Evolutionary conservation across 1,140 invertebrate genomes (phyloP), one percentile per base, ranked within the genome.

Genomic region (Drosophila subobscura): DNA sequence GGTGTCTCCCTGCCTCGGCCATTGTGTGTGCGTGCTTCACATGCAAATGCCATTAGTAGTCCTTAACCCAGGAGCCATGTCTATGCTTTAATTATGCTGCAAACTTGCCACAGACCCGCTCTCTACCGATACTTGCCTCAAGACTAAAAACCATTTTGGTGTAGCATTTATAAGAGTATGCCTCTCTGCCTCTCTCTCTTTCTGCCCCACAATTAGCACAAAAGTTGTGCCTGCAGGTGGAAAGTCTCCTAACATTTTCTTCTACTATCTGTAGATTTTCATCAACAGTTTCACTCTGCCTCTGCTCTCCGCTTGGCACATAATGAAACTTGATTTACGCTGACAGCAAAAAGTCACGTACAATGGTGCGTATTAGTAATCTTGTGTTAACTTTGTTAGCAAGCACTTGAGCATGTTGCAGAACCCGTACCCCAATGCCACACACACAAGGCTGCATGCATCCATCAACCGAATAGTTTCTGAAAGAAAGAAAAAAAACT

Each of bases 341-440:
- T 85, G 81, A 88, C 81, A 86, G 83, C 81, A 86, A 81, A 85
- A 86, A 86, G 81, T 85, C 81, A 85, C 81, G 81, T 85, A 81
- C 81, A 85, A 85, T 77, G 81, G 81, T 86, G 81, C 81, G 83
- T 86, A 85, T 85, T 86, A 85, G 81, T 77, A 85, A 85, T 85
- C 77, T 86, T 86, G 81, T 85, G 81, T 79, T 75, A 81, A 86
- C 81, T 86, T 85, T 81, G 81, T 86, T 81, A 86, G 81, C 68
- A 81, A 81, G 81, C 81, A 86, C 73, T 85, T 74, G 68, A 72
- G 68, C 60, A 71, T 86, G 81, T 56, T 60, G 49, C 57, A 73
- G 29, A 8, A 57, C 60, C 49, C n/a, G 61, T 54, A 47, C 29
- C 29, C 8, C 41, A 68, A 44, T 49, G 59, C 45, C 52, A 41